Evolutionary conservation across 2,113 vertebrate genomes (phyloP).

Genomic region (Ranitomeya variabilis): DNA sequence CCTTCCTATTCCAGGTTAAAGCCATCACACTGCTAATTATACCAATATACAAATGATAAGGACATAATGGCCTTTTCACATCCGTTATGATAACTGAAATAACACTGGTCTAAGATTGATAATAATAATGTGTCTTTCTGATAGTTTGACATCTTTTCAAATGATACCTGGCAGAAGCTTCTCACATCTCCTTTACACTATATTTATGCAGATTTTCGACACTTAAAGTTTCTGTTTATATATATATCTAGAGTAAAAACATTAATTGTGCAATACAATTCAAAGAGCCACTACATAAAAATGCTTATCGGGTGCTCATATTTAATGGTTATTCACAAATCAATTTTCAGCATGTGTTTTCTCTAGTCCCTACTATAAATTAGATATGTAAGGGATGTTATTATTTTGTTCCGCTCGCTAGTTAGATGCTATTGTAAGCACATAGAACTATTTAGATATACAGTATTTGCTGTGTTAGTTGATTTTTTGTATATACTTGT

Average conservation of each 20-base stretch:
- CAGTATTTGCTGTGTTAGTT: not conserved
- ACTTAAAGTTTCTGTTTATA: constrained; percentile 17
- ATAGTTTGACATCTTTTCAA: constrained; percentile 89
- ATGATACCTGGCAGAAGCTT: constrained; percentile 84
- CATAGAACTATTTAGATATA: not conserved
- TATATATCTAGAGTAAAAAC: constrained; percentile 4
- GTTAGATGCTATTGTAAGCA: not conserved
- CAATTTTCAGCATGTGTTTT: not conserved
- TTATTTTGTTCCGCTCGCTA: not conserved
- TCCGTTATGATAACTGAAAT: constrained; percentile 78
- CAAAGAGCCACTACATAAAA: not conserved
- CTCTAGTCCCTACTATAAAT: not conserved
- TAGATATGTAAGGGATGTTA: not conserved
- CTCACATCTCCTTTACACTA: constrained; percentile 65
- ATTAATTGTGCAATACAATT: not conserved
- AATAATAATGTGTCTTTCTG: constrained; percentile 82
- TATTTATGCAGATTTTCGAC: constrained; percentile 26
- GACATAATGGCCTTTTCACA: constrained; percentile 91
- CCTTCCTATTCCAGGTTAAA: constrained; percentile 76
- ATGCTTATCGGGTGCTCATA: not conserved
- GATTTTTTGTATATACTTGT: not conserved
- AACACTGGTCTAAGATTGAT: constrained; percentile 73
- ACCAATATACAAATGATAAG: constrained; percentile 87
- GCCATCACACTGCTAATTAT: constrained; percentile 90
- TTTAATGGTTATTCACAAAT: no score